phyloP scores from a whole-genome alignment of 2,113 vertebrate species.

The Sinocyclocheilus anshuiensis region DNA sequence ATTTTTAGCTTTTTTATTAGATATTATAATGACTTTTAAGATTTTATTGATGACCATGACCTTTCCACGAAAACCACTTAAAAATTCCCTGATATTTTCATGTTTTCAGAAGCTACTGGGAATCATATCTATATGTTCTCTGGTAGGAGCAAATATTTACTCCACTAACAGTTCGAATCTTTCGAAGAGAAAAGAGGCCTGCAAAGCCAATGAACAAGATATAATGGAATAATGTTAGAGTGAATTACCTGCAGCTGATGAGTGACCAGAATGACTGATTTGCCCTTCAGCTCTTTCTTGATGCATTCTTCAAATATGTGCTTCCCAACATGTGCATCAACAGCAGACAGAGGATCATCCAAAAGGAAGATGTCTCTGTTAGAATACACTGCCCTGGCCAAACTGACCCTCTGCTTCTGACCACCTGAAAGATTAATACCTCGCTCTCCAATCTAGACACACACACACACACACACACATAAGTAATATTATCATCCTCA shows the following conservation, averaged over 20 bases:
- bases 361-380: conserved; percentile 77
- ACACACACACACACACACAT: conserved; percentile 2
- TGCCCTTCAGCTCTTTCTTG: conserved; percentile 73
- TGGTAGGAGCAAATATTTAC: not conserved
- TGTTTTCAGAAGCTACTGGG: not conserved
- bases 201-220: not conserved
- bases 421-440: conserved; percentile 81
- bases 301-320: conserved; percentile 81
- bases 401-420: conserved; percentile 80
- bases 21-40: not conserved
- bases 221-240: not conserved
- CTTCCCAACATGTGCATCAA: conserved; percentile 79
- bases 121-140: not conserved
- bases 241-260: conserved; percentile 79
- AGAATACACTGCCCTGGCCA: conserved; percentile 79
- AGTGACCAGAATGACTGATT: conserved; percentile 77
- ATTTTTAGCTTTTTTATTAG: not conserved
- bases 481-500: not conserved
- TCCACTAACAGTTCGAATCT: not conserved
- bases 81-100: not conserved
- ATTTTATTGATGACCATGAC: not conserved
- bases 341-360: conserved; percentile 80
- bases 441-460: conserved; percentile 75
- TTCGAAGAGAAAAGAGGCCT: not conserved
- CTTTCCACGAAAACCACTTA: not conserved